Conservation (phyloP, 2,888 invertebrate genomes). For the Palloptera scutellata region DNA sequence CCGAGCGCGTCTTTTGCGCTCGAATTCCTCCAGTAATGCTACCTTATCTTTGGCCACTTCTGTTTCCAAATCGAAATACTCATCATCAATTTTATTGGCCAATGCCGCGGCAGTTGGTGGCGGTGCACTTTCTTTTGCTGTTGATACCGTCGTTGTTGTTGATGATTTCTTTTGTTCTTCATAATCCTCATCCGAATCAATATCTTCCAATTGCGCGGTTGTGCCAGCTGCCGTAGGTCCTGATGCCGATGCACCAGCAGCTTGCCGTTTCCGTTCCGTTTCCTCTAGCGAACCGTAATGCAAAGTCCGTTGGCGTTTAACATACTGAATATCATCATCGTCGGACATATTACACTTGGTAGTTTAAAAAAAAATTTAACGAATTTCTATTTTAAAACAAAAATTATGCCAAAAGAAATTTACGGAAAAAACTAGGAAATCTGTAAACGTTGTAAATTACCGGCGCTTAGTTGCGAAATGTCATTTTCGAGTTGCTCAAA, state of each 20-base stretch:
- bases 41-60: conserved; percentile 82
- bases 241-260: conserved; percentile 33
- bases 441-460: too few species aligned
- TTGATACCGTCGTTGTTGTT: conserved; percentile 55
- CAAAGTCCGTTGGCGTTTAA: conserved; percentile 79
- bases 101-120: conserved; percentile 51
- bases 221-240: conserved; percentile 32
- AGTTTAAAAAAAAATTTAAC: neutral
- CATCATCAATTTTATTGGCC: conserved; percentile 62
- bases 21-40: conserved; percentile 94
- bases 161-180: conserved; percentile 71
- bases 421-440: neutral
- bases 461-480: too few species aligned
- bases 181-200: conserved; percentile 70
- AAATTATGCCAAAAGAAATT: conserved; percentile 2
- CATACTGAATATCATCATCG: conserved; percentile 75
- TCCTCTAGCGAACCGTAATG: conserved; percentile 93
- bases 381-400: conserved; percentile 3
- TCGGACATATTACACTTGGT: conserved; percentile 73
- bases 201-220: conserved; percentile 63
- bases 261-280: conserved; percentile 75
- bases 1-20: conserved; percentile 89
- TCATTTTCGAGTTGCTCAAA: too few species aligned
- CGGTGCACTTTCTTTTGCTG: conserved; percentile 26
- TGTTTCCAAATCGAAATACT: conserved; percentile 63